Conservation (phyloP, 2,888 invertebrate genomes). For the Drosophila melanosoma region DNA sequence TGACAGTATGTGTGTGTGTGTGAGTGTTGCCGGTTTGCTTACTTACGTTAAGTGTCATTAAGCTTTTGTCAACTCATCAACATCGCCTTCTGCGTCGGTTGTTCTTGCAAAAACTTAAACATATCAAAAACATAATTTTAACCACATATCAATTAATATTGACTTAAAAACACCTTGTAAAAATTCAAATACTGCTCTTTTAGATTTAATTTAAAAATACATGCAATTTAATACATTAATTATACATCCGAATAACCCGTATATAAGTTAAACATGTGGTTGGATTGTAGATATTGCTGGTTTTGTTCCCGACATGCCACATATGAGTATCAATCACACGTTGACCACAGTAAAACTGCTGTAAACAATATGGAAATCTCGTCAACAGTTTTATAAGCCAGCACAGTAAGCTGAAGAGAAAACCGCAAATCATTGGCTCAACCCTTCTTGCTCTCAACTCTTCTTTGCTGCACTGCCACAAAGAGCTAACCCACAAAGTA, state of each 20-base stretch:
- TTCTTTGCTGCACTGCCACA: constrained; percentile 3
- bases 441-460: constrained; percentile 6
- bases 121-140: constrained; percentile 60
- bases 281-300: constrained; percentile 12
- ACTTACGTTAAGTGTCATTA: constrained; percentile 66
- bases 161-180: constrained; percentile 12
- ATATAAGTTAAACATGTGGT: not conserved
- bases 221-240: not conserved
- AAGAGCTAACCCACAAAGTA: constrained; percentile 16
- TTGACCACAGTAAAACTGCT: constrained; percentile 62
- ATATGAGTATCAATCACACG: constrained; percentile 38
- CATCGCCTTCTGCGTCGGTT: constrained; percentile 27
- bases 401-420: constrained; percentile 25
- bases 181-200: not conserved
- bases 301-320: constrained; percentile 27
- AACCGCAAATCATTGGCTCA: constrained; percentile 48
- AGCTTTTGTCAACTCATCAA: constrained; percentile 70
- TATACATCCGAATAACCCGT: not conserved
- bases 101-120: constrained; percentile 48
- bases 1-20: constrained; percentile 20
- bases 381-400: constrained; percentile 39
- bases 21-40: constrained; percentile 40
- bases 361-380: constrained; percentile 55
- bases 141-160: not conserved
- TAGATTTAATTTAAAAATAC: not conserved